Percentiles rank a stretch among this genome's conserved stretches.
phyloP scores from a whole-genome alignment of 2,888 invertebrate genomes.

The Willowsia nigromaculata region DNA sequence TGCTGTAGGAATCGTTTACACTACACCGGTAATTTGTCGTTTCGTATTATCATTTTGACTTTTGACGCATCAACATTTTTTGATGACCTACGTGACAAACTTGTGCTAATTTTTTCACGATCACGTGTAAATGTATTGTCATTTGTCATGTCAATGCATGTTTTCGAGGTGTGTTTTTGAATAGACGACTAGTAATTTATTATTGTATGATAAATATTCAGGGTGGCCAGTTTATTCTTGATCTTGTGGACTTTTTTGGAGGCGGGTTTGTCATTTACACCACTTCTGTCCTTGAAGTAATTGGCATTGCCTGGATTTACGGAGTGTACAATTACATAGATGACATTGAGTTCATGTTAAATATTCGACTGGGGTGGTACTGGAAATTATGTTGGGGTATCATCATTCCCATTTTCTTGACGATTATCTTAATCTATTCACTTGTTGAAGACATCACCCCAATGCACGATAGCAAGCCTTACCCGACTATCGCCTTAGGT shows the following conservation, averaged over 20 bases:
- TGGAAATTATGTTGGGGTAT: slow-evolving; percentile 91
- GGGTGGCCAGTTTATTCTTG: slow-evolving; percentile 84
- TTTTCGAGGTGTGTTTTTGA: too few species aligned
- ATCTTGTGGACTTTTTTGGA: slow-evolving; percentile 84
- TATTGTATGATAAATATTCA: slow-evolving; percentile 79
- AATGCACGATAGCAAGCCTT: slow-evolving; percentile 13
- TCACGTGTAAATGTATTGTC: not conserved
- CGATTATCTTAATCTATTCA: slow-evolving; percentile 87
- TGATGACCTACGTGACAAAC: not conserved
- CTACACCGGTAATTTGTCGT: slow-evolving; percentile 87
- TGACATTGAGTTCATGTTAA: slow-evolving; percentile 91
- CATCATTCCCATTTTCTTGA: slow-evolving; percentile 87
- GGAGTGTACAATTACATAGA: slow-evolving; percentile 85
- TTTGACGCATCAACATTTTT: not conserved
- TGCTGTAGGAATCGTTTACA: slow-evolving; percentile 85
- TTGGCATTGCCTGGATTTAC: slow-evolving; percentile 83
- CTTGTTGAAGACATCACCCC: slow-evolving; percentile 52
- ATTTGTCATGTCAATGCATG: too few species aligned
- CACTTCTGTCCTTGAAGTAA: slow-evolving; percentile 83
- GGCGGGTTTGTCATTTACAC: slow-evolving; percentile 84
- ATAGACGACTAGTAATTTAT: too few species aligned
- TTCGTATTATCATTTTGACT: not conserved
- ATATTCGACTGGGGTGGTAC: slow-evolving; percentile 85
- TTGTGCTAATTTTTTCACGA: not conserved
- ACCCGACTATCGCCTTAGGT: slow-evolving; percentile 53